A percentile compares a stretch with the other conserved stretches of the same genome.
phyloP scores from a whole-genome alignment of 2,888 invertebrate genomes.

The Drosophila acutilabella region DNA sequence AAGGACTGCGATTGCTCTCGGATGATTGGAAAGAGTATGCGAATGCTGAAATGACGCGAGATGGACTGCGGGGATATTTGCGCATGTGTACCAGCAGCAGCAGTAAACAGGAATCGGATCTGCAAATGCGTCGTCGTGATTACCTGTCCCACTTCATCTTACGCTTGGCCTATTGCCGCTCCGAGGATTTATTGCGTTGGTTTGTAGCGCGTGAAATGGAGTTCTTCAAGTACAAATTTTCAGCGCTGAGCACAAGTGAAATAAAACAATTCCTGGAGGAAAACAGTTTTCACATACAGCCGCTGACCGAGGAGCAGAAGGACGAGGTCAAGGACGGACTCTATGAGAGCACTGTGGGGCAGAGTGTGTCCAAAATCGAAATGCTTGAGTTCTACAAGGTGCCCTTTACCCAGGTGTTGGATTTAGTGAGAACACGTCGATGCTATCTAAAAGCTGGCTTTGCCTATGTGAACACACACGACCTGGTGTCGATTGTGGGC shows the following conservation, averaged over 20 bases:
- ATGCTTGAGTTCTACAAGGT: conserved; percentile 92
- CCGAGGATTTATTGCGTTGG: conserved; percentile 94
- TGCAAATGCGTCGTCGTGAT: conserved; percentile 91
- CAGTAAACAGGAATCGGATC: conserved; percentile 87
- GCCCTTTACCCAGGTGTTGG: conserved; percentile 93
- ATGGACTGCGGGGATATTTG: conserved; percentile 88
- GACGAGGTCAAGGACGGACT: conserved; percentile 87
- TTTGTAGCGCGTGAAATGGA: conserved; percentile 95
- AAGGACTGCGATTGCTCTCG: conserved; percentile 87
- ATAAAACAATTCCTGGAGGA: conserved; percentile 89
- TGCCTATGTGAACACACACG: conserved; percentile 94
- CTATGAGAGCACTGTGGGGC: conserved; percentile 87
- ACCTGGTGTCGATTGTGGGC: conserved; percentile 93
- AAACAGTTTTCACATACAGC: conserved; percentile 89
- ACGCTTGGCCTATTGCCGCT: conserved; percentile 95
- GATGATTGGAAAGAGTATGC: conserved; percentile 90
- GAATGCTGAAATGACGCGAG: conserved; percentile 88
- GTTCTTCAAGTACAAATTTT: conserved; percentile 92
- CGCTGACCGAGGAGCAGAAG: conserved; percentile 90
- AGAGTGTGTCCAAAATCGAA: conserved; percentile 87
- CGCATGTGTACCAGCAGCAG: conserved; percentile 86
- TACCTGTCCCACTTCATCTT: conserved; percentile 97
- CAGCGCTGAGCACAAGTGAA: conserved; percentile 87
- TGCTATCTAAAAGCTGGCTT: conserved; percentile 92
- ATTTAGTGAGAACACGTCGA: conserved; percentile 91